phyloP scores from a whole-genome alignment of 2,113 vertebrate genomes.

The Hippocampus abdominalis region DNA sequence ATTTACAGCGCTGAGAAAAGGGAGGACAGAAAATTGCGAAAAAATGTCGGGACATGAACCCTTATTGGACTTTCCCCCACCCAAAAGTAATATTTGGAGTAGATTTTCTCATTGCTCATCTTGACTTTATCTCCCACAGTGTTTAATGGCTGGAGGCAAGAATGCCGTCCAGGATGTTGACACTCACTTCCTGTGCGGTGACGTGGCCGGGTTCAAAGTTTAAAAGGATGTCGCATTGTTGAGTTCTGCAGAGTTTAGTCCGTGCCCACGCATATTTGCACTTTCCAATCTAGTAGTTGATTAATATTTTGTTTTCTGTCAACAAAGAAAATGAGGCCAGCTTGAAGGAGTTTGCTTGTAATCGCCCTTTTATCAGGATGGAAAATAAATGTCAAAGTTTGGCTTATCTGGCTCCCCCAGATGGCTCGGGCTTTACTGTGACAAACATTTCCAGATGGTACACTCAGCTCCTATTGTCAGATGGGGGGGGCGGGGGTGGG shows the following conservation, averaged over 20 bases:
- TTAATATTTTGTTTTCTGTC: neutral
- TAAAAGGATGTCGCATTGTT: conserved; percentile 18
- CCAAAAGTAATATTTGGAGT: conserved; percentile 1
- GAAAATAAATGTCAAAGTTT: neutral
- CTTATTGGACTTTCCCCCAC: neutral
- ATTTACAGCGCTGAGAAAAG: too few relatives aligned
- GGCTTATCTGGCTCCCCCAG: neutral
- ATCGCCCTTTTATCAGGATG: neutral
- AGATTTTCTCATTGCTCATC: conserved; percentile 17
- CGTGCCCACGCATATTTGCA: neutral
- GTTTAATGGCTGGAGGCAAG: conserved; percentile 19
- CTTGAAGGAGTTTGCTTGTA: conserved; percentile 24
- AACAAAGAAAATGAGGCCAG: conserved; percentile 29
- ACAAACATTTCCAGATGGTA: neutral
- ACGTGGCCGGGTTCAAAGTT: conserved; percentile 35
- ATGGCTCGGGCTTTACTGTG: neutral
- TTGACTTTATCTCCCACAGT: conserved; percentile 23
- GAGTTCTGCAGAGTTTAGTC: conserved; percentile 7
- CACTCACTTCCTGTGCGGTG: conserved; percentile 29
- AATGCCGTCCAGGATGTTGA: conserved; percentile 43
- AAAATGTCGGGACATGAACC: neutral
- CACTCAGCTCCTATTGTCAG: neutral
- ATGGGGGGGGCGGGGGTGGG: neutral
- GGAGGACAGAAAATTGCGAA: neutral
- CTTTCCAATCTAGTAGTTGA: neutral